phyloP scores from a whole-genome alignment of 2,888 invertebrate species.

The Conomelus anceps region DNA sequence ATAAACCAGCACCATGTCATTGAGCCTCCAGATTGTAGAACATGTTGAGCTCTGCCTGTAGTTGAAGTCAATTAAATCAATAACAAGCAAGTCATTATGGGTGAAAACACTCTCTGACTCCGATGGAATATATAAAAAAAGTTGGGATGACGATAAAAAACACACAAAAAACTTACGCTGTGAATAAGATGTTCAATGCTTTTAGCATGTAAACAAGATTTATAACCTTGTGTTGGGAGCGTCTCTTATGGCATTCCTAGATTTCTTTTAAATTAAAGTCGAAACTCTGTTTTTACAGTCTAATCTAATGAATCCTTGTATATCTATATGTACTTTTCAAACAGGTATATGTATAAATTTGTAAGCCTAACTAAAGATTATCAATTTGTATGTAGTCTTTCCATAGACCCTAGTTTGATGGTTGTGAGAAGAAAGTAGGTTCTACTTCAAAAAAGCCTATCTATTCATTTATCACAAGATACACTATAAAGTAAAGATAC shows the following conservation, averaged over 20 bases:
- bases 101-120: too few relatives aligned
- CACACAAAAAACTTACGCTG: not conserved
- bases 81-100: too few relatives aligned
- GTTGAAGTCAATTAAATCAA: too few relatives aligned
- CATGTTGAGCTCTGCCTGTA: too few relatives aligned
- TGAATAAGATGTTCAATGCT: not conserved
- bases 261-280: not conserved
- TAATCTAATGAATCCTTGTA: not conserved
- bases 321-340: not conserved
- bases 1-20: too few relatives aligned
- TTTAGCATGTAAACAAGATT: not conserved
- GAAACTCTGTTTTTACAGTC: not conserved
- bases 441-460: too few relatives aligned
- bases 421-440: too few relatives aligned
- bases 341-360: not conserved
- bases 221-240: not conserved
- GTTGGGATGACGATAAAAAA: not conserved
- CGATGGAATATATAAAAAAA: too few relatives aligned
- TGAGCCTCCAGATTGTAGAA: too few relatives aligned
- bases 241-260: not conserved
- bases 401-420: not conserved
- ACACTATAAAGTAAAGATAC: too few relatives aligned
- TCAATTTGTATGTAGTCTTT: not conserved
- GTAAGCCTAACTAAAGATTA: too few relatives aligned
- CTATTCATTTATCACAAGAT: too few relatives aligned